Evolutionary conservation across 2,888 invertebrate genomes (phyloP), one percentile per base, ranked within the genome.

Genomic region (Idaea aversata): DNA sequence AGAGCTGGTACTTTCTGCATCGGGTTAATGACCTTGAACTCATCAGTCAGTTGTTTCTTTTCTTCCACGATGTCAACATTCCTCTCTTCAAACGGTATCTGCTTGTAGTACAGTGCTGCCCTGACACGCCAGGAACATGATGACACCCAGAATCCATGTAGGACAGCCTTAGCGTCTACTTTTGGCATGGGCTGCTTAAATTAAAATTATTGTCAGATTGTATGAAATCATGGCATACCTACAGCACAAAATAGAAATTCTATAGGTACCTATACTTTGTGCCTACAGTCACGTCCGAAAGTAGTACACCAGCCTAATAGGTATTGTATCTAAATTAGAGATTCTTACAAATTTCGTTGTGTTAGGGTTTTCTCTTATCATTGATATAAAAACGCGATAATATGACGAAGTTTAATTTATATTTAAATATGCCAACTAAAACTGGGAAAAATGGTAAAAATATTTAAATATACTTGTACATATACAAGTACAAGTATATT

Each of bases 101-200:
- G 68, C 72, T 93, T 93, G 36, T 85, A 65, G 35, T 84, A 78
- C 63, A 93, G 76, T 0, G 87, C 91, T 0, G 90, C 88, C 5
- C 93, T 84, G 1, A 94, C 94, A 5, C 95, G 86, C 95, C 95
- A 95, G 0, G 94, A 86, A 75, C 94, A 95, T 0, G 95, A 94
- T 5, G 95, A 95, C 34, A 92, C 81, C 86, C 92, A 94, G 77
- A 90, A 94, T 0, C 93, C 93, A 78, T 94, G 94, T 25, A 95
- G 77, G 38, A 93, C 77, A 2, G 79, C 82, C 3, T 76, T 78
- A 60, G 74, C 77, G 71, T 83, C 76, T 47, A 66, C 81, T 84
- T 84, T 75, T 61, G 34, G 34, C 6, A 58, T 47, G 47, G 47
- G 47, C 47, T 47, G 47, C 13, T 4, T 47, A 47, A 47, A 13